Evolutionary conservation across 2,113 vertebrate genomes (phyloP).

Genomic region (Tachycineta bicolor): DNA sequence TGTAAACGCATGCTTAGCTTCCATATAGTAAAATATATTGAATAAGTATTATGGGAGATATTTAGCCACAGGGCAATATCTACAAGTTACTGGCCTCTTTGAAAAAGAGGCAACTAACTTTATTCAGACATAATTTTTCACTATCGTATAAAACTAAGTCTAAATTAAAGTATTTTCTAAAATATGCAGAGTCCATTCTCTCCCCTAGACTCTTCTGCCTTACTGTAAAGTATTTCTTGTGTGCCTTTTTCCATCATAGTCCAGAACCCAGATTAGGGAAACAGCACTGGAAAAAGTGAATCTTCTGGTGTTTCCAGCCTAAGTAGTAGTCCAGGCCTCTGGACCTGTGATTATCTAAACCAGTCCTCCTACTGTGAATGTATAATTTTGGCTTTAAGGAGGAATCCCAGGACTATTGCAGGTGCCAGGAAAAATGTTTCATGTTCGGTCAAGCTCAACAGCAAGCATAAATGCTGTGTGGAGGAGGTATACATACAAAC

Average conservation of each 20-base stretch:
- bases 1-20: neutral
- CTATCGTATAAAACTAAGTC: neutral
- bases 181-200: neutral
- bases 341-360: neutral
- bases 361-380: neutral
- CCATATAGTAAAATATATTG: neutral
- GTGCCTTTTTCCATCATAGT: neutral
- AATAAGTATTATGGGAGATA: neutral
- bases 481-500: neutral
- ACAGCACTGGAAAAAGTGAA: neutral
- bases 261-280: neutral
- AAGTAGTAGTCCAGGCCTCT: neutral
- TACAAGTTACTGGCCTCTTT: neutral
- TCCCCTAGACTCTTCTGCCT: neutral
- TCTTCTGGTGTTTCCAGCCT: neutral
- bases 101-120: neutral
- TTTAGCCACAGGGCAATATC: neutral
- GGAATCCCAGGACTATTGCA: neutral
- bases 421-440: neutral
- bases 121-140: neutral
- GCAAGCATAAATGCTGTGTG: neutral
- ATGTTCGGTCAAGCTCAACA: neutral
- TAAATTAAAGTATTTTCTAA: neutral
- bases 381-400: neutral
- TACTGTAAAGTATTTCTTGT: neutral